Conservation (phyloP, 2,113 vertebrate species). For the Myotis yumanensis region DNA sequence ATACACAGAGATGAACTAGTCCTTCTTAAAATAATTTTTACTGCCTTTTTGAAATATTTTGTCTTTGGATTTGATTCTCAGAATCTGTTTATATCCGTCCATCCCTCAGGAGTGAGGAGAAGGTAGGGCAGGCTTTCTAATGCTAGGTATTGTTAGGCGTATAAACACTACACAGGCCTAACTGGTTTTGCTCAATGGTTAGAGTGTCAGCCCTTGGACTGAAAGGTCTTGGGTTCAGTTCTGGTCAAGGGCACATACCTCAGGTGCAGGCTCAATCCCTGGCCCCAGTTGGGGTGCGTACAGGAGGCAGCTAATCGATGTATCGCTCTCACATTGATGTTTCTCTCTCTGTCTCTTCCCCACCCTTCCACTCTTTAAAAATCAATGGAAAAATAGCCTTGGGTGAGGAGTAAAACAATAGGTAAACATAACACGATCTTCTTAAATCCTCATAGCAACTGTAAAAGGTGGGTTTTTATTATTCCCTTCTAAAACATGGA, state of each 20-base stretch:
- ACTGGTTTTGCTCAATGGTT: too few relatives aligned
- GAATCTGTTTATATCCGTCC: background rate
- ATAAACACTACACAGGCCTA: background rate
- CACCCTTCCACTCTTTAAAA: too few relatives aligned
- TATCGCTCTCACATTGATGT: too few relatives aligned
- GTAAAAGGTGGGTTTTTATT: slow-evolving; percentile 9
- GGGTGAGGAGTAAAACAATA: too few relatives aligned
- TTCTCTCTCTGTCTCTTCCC: too few relatives aligned
- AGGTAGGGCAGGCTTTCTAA: background rate
- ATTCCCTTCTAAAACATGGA: background rate
- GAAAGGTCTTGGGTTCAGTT: too few relatives aligned
- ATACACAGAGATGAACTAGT: background rate
- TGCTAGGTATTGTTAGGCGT: background rate
- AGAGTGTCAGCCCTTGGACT: too few relatives aligned
- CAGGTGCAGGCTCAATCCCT: too few relatives aligned
- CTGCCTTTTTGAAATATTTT: background rate
- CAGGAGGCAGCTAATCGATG: too few relatives aligned
- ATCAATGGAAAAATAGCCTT: too few relatives aligned
- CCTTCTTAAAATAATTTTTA: background rate
- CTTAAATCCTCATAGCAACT: background rate
- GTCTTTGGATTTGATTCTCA: background rate
- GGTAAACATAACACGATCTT: background rate
- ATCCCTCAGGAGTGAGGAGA: background rate
- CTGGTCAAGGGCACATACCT: too few relatives aligned
- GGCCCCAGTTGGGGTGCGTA: too few relatives aligned